These are phyloP conservation scores for Agapornis roseicollis DNA, from an alignment of 2,113 vertebrate species.

Conservation along the genomic window DNA sequence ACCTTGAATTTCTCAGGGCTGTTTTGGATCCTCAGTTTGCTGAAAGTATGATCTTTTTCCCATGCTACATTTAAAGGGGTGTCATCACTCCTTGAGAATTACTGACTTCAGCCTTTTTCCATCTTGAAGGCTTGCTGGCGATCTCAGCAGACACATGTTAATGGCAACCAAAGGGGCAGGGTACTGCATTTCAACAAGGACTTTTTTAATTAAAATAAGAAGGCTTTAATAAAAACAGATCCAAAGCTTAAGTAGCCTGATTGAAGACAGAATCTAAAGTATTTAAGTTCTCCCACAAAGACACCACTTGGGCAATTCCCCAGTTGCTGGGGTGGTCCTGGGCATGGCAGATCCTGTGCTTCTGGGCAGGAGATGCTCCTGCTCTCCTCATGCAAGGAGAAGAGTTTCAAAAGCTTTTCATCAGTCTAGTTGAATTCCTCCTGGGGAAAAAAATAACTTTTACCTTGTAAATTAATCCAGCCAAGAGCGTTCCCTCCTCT, in stretches of 20 bases:
- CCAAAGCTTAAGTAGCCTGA: not conserved
- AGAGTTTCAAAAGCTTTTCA: not conserved
- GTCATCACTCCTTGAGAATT: not conserved
- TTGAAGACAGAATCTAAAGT: not conserved
- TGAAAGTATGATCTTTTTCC: not conserved
- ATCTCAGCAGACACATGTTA: not conserved
- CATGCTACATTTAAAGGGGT: not conserved
- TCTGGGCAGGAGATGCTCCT: not conserved
- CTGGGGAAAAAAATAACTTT: not conserved
- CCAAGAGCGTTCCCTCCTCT: not conserved
- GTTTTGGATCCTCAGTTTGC: not conserved
- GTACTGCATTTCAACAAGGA: not conserved
- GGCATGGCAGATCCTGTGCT: not conserved
- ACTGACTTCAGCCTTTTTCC: not conserved
- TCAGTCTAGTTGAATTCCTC: not conserved
- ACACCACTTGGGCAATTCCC: not conserved
- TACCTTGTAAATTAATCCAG: not conserved
- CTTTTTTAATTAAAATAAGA: conserved; percentile 30
- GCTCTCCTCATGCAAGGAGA: rapidly evolving
- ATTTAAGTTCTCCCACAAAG: not conserved
- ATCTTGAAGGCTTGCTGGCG: not conserved
- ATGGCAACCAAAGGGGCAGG: not conserved
- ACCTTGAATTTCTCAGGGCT: not conserved
- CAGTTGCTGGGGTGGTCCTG: not conserved
- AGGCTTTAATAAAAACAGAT: conserved; percentile 26